Percentiles rank a stretch among this genome's conserved stretches.
Conservation (phyloP, 2,113 vertebrate genomes). For the Pseudolaguvia tuberculata region DNA sequence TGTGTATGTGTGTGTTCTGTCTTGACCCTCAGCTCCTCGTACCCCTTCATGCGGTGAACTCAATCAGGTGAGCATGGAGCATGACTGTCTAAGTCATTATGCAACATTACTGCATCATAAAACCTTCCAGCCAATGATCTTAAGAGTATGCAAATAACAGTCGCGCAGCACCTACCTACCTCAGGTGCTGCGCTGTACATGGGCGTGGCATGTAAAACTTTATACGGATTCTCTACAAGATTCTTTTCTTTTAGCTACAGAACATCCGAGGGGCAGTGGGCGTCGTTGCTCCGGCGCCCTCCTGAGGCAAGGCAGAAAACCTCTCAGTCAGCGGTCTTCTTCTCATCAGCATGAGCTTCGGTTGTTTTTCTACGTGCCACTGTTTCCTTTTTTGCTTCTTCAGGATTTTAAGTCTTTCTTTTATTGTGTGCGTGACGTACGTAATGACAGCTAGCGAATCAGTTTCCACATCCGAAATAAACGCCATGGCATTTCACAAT, state of each 20-base stretch:
- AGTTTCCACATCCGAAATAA: neutral
- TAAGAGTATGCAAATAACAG: neutral
- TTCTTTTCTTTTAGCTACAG: neutral
- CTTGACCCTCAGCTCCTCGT: constrained; percentile 48
- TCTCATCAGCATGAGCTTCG: neutral
- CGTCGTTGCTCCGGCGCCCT: neutral
- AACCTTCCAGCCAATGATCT: neutral
- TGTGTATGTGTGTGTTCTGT: neutral
- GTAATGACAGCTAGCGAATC: constrained; percentile 6
- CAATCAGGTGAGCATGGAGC: constrained; percentile 19
- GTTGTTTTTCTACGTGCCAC: neutral
- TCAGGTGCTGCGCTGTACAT: too few relatives aligned
- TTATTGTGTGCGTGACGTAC: neutral
- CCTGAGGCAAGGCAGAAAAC: neutral
- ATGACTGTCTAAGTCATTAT: neutral
- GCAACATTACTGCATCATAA: neutral
- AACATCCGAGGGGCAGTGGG: neutral
- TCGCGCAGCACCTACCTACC: too few relatives aligned
- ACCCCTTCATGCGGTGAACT: constrained; percentile 50
- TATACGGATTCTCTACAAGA: neutral
- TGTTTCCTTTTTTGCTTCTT: neutral
- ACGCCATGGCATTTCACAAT: neutral
- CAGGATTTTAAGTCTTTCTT: neutral
- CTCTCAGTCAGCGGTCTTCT: neutral
- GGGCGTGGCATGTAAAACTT: neutral